phyloP scores from a whole-genome alignment of 1,140 invertebrate genomes.

The Palaemon carinicauda region DNA sequence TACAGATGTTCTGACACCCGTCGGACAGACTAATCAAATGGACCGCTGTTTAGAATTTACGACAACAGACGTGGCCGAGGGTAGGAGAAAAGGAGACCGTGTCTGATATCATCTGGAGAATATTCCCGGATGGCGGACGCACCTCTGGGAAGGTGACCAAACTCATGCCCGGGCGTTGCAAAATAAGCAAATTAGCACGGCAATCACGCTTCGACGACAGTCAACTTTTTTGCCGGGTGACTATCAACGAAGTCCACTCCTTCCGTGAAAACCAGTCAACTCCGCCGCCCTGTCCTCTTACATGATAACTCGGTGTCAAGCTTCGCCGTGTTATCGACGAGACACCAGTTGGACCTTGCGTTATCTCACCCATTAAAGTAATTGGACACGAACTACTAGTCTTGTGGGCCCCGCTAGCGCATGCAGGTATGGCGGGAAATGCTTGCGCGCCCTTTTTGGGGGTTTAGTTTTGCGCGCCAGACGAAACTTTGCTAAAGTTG shows the following conservation, averaged over 20 bases:
- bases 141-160: background rate
- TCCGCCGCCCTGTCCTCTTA: conserved; percentile 22
- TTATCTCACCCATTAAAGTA: conserved; percentile 52
- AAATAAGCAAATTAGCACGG: conserved; percentile 28
- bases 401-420: conserved; percentile 10
- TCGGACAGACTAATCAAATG: too few species aligned
- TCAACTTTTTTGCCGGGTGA: conserved; percentile 3
- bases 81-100: background rate
- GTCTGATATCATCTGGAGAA: background rate
- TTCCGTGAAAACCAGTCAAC: conserved; percentile 20
- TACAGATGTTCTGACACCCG: too few species aligned
- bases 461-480: background rate
- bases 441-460: background rate
- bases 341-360: conserved; percentile 41
- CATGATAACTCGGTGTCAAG: conserved; percentile 50
- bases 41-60: too few species aligned
- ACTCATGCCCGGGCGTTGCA: background rate
- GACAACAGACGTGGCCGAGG: too few species aligned
- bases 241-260: background rate
- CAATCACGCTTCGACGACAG: conserved; percentile 5
- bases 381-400: conserved; percentile 52
- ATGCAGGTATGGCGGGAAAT: conserved; percentile 38
- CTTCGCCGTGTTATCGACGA: conserved; percentile 37
- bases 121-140: background rate
- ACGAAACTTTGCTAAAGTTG: background rate